Evolutionary conservation across 2,797 vertebrate genomes (phyloP), one percentile per base, ranked within the genome.

Genomic region (Bucorvus abyssinicus): DNA sequence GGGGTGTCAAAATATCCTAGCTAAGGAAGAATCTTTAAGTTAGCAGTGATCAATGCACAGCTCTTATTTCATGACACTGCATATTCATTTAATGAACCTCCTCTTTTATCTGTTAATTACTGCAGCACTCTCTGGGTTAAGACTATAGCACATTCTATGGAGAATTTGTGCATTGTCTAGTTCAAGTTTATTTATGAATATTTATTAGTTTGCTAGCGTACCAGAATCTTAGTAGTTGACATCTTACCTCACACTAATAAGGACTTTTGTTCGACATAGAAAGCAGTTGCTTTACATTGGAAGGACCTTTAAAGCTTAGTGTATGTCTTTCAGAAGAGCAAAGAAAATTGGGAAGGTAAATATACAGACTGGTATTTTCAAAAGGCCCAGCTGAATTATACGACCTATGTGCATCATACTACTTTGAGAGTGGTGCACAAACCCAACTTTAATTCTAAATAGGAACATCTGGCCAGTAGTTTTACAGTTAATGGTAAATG

Each of bases 61-160:
- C 86, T 96, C 95, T 89, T 95, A 96, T 97, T 97, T 96, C 97
- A 97, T 97, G 97, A 98, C 98, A 98, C 95, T 97, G 96, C 97
- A 98, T 98, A 98, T 97, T 98, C 97, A 98, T 98, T 98, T 98
- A 98, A 98, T 98, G 97, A 98, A 98, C 91, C 90, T 94, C 94
- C 94, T 97, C 95, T 98, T 98, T 97, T 98, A 98, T 98, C 98
- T 98, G 96, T 98, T 99, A 98, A 99, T 99, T 98, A 98, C 97
- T 97, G 95, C 91, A 95, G 52, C 49, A 79, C 93, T 97, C 96
- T 97, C 95, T 97, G 97, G 96, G 97, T 98, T 98, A 97, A 94
- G 96, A 97, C 97, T 97, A 95, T 94, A 97, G 93, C 23, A 94
- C 86, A 95, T 97, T 95, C 95, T 92, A 71, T 8, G 89, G 89